Evolutionary conservation across 2,888 invertebrate genomes (phyloP), one percentile per base, ranked within the genome.

Genomic region (Saturnia pavonia): DNA sequence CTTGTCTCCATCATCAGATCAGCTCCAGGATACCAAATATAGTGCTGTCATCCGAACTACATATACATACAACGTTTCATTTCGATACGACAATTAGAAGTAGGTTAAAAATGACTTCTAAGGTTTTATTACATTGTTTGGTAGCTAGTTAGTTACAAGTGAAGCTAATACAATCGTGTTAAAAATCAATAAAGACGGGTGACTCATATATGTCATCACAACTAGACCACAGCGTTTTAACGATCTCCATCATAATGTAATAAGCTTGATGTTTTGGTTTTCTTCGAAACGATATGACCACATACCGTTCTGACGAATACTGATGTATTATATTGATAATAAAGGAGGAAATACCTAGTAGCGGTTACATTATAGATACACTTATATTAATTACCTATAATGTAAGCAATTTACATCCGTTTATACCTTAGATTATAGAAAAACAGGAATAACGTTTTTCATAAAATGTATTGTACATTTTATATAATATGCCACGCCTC

Each of bases 351-450:
- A 85, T 83, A 76, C 77, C 75, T 72, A 65, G 40, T 65, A 74
- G 72, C 78, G 77, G 74, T 75, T 77, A 77, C 78, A 81, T 81
- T 77, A 79, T 73, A 76, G 71, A 69, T 75, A 78, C 78, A 80
- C 81, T 82, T 80, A 80, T 76, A 80, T 83, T 87, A 88, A 88
- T 87, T 86, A 84, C 74, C 77, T 73, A 40, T 85, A 85, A 85
- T 84, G 77, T 77, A 79, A 72, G 78, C 78, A 84, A 85, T 86
- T 88, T 85, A 84, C 80, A 81, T 83, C 81, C 82, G 80, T 81
- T 75, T 76, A 68, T 71, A 19, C 27, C 40, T 66, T 25, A 54
- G 51, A 70, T 54, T 42, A 54, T 12, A 22, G 12, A 42, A 70
- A 40, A 67, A 22, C 40, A 42, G 67, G 66, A 70, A 51, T 43